These are phyloP conservation scores for Hirtodrosophila alboralis DNA, from an alignment of 2,888 invertebrate genomes.

Conservation along the genomic window DNA sequence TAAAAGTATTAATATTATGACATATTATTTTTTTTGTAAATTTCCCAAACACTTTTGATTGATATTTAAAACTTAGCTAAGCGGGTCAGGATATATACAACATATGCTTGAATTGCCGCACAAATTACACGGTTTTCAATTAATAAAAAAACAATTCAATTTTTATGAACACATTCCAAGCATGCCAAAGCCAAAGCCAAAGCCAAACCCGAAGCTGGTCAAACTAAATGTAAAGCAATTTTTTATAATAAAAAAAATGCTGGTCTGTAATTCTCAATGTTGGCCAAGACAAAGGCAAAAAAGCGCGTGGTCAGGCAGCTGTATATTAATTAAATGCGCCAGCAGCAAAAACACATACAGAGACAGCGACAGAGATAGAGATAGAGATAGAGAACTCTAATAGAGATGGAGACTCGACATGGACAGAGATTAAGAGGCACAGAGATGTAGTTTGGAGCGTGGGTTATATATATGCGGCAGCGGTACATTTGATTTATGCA, in stretches of 20 bases:
- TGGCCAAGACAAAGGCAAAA: conserved; percentile 49
- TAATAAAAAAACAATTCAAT: conserved; percentile 43
- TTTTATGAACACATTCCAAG: conserved; percentile 56
- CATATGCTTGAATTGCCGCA: neutral
- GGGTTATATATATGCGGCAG: conserved; percentile 49
- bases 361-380: conserved; percentile 6
- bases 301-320: conserved; percentile 65
- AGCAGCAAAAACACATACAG: too few relatives aligned
- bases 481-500: conserved; percentile 70
- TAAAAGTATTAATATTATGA: too few relatives aligned
- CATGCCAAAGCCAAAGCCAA: conserved; percentile 50
- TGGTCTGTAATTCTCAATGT: conserved; percentile 30
- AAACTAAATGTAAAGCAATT: conserved; percentile 56
- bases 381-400: conserved; percentile 1
- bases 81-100: conserved; percentile 5
- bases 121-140: conserved; percentile 11
- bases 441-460: conserved; percentile 41
- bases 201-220: conserved; percentile 35
- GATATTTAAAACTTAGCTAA: neutral
- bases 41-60: too few relatives aligned
- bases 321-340: conserved; percentile 69
- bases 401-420: conserved; percentile 12
- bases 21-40: too few relatives aligned
- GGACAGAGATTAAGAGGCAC: conserved; percentile 33
- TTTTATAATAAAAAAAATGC: conserved; percentile 35